phyloP scores from a whole-genome alignment of 2,888 invertebrate species.

The Sphinx pinastri region DNA sequence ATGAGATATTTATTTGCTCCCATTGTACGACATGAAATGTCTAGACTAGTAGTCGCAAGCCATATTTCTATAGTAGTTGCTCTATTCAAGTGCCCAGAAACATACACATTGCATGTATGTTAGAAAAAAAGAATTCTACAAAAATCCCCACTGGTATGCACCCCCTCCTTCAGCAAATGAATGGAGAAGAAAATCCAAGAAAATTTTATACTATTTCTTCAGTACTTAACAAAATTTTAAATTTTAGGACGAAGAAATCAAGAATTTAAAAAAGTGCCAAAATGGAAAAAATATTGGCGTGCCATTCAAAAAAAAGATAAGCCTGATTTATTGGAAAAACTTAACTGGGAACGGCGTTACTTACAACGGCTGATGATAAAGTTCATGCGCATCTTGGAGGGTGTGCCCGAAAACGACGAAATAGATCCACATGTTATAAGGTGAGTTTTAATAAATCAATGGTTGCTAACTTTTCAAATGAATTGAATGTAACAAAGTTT shows the following conservation, averaged over 20 bases:
- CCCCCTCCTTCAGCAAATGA: no score
- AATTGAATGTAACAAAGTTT: neutral
- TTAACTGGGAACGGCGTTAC: constrained; percentile 94
- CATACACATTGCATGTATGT: no score
- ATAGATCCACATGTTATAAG: constrained; percentile 83
- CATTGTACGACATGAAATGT: no score
- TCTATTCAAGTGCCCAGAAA: no score
- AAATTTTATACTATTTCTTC: no score
- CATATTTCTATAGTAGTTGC: no score
- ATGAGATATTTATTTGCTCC: no score
- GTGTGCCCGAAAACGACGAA: constrained; percentile 86
- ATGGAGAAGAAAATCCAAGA: no score
- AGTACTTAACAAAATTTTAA: no score
- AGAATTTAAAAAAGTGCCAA: constrained; percentile 93
- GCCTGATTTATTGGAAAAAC: constrained; percentile 86
- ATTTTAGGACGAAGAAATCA: constrained; percentile 89
- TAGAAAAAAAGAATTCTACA: no score
- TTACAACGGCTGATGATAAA: constrained; percentile 93
- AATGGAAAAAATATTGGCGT: constrained; percentile 96
- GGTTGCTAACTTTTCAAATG: neutral
- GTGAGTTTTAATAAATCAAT: constrained; percentile 42
- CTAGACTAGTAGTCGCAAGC: no score
- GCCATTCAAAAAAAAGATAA: constrained; percentile 94
- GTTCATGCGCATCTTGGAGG: constrained; percentile 92
- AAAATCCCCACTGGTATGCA: no score